Base-by-base conservation (phyloP, 2,888 invertebrate species). In the Drosophila algonquin region DNA sequence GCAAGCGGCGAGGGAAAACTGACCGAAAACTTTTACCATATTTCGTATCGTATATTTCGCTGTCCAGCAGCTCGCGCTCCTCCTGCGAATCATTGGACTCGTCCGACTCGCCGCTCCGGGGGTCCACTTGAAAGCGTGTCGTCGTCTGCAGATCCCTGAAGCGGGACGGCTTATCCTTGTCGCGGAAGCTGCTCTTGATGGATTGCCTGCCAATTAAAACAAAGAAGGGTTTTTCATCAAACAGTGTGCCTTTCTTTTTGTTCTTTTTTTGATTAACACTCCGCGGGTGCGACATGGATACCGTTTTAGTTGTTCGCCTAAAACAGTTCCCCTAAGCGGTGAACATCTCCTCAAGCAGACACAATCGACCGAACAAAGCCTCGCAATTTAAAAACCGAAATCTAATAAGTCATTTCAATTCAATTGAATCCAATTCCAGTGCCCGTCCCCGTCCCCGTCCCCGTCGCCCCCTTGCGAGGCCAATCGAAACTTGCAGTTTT, bases 11-110 rank as follows among this genome's bases (percentile, higher is more conserved):
- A 58, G 40, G 53, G 56, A 52, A 46, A 60, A 73, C 87, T 81
- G 90, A 95, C 95, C 95, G 94, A 92, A 96, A 96, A 92, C 96
- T 96, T 92, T 96, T 96, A 6, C 94, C 95, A 93, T 96, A 95
- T 92, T 95, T 95, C 14, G 95, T 95, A 89, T 95, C 95, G 72
- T 93, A 93, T 14, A 40, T 40, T 76, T 93, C 92, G 75, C 94
- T 94, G 5, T 93, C 94, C 77, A 93, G 89, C 30, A 93, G 90
- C 74, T 93, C 92, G 80, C 93, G 89, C 63, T 92, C 92, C 71
- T 93, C 93, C 67, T 92, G 92, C 58, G 92, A 91, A 51, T 91
- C 90, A 60, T 93, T 92, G n/a, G 93, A 93, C 57, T 93, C 92
- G 24, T 92, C 92, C 7, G 93, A 92, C 3, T 91, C 90, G 52